phyloP scores from a whole-genome alignment of 2,113 vertebrate genomes.

The Pachyramphus minor region DNA sequence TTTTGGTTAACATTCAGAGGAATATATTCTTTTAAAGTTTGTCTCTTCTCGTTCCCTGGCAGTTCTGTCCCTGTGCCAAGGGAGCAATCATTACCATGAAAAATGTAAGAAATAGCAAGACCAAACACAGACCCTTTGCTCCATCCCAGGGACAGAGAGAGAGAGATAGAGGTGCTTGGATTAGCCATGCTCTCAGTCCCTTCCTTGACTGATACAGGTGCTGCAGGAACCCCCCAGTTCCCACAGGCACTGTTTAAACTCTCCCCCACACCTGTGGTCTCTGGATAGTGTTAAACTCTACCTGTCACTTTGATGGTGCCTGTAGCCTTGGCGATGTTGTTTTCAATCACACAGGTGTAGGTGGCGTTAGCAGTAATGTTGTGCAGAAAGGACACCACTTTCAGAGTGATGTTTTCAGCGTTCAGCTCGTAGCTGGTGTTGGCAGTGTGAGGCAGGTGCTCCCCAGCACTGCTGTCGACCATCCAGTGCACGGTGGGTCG shows the following conservation, averaged over 20 bases:
- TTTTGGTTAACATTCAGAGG: neutral
- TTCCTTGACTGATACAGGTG: neutral
- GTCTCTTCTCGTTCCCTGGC: neutral
- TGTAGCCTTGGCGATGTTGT: constrained; percentile 65
- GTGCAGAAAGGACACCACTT: constrained; percentile 65
- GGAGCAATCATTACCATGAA: neutral
- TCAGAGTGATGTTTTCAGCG: constrained; percentile 61
- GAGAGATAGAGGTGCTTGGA: neutral
- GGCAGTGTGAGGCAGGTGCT: constrained; percentile 21
- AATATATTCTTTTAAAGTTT: neutral
- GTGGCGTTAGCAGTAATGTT: constrained; percentile 49
- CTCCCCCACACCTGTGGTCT: neutral
- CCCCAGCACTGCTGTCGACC: neutral
- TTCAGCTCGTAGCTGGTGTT: constrained; percentile 63
- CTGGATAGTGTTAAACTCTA: neutral
- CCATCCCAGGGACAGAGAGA: neutral
- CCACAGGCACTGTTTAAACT: neutral
- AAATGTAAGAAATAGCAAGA: neutral
- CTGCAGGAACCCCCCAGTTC: neutral
- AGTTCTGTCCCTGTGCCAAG: neutral
- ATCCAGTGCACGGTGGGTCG: constrained; percentile 54
- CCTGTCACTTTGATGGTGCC: constrained; percentile 71
- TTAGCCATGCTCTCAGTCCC: neutral
- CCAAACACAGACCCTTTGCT: neutral
- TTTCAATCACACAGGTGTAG: constrained; percentile 73